These are phyloP conservation scores for Australoheros scitulus DNA, from an alignment of 2,113 vertebrate species.

Conservation along the genomic window DNA sequence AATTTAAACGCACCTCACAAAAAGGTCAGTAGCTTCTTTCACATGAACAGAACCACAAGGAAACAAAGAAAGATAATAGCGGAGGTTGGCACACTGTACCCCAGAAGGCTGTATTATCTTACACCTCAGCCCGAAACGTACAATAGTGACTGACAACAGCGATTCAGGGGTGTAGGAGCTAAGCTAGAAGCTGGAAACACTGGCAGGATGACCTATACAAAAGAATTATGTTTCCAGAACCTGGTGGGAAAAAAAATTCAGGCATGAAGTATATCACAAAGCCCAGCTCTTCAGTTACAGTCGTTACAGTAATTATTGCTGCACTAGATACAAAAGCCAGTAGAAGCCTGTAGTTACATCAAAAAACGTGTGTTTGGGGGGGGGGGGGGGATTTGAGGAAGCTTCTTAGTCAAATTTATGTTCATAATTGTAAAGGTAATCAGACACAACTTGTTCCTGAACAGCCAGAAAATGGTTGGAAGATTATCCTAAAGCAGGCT, in stretches of 20 bases:
- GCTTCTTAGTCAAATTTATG: constrained; percentile 5
- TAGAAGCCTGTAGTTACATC: neutral
- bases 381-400: neutral
- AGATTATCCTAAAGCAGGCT: constrained; percentile 7
- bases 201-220: constrained; percentile 1
- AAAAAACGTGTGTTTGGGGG: neutral
- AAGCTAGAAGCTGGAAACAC: neutral
- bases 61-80: neutral
- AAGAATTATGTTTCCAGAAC: neutral
- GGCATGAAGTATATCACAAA: neutral
- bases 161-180: neutral
- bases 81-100: neutral
- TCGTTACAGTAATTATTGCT: neutral
- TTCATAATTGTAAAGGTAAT: constrained; percentile 22
- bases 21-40: constrained; percentile 13
- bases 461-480: constrained; percentile 18
- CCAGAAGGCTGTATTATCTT: constrained; percentile 24
- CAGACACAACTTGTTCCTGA: constrained; percentile 10
- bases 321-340: neutral
- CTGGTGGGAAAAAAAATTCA: neutral
- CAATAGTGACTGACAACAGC: constrained; percentile 23
- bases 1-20: constrained; percentile 1
- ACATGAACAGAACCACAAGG: neutral
- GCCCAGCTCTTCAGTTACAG: neutral
- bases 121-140: constrained; percentile 12